These are phyloP conservation scores for Xenotilapia flavipinnis DNA, from an alignment of 2,113 vertebrate species.

Conservation along the genomic window DNA sequence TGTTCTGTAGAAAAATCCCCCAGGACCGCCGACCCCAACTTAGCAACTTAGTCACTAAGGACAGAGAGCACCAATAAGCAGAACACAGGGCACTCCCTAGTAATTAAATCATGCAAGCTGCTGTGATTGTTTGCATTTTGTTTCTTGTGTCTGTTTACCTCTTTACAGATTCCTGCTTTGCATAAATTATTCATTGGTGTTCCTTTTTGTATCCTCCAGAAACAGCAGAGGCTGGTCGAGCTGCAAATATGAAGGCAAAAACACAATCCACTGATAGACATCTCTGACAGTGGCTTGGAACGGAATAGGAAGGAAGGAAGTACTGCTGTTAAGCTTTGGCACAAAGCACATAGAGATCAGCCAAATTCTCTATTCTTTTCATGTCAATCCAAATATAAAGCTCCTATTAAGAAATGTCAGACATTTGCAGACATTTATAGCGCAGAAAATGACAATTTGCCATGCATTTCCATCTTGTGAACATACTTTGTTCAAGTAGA, in stretches of 20 bases:
- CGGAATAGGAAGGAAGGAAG: neutral
- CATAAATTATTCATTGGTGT: conserved; percentile 58
- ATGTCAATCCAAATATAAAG: neutral
- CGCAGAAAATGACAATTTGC: neutral
- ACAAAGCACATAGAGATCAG: neutral
- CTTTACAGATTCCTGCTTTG: conserved; percentile 33
- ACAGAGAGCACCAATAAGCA: neutral
- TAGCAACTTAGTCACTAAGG: conserved; percentile 16
- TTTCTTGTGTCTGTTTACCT: conserved; percentile 50
- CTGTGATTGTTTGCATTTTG: conserved; percentile 52
- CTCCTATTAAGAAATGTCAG: neutral
- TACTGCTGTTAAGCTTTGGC: neutral
- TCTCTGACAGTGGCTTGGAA: neutral
- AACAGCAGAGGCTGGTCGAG: conserved; percentile 5
- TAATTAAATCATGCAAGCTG: conserved; percentile 38
- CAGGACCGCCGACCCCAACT: neutral
- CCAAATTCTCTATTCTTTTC: neutral
- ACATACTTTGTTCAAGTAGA: neutral
- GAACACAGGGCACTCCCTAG: neutral
- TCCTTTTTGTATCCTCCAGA: conserved; percentile 26
- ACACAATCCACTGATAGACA: neutral
- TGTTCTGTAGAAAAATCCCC: neutral
- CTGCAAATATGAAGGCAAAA: neutral
- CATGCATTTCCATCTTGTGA: neutral
- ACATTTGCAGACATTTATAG: neutral